These are phyloP conservation scores for human DNA, from an alignment of 2,113 vertebrate genomes.

Conservation along the genomic window GRCh38 chr21:42532501-42533000, in stretches of 20 bases:
- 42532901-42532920: not conserved
- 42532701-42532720: not conserved
- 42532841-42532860: accelerated
- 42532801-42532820: not conserved
- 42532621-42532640: not conserved
- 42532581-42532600: accelerated
- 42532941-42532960: accelerated
- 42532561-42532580: accelerated
- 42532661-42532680: accelerated
- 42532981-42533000: not conserved
- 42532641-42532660: not conserved
- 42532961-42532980: accelerated
- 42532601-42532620: not conserved
- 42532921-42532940: not conserved
- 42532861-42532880: not conserved
- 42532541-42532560: not conserved
- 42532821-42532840: accelerated
- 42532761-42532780: no score
- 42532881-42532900: not conserved
- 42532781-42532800: not conserved
- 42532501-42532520: not conserved
- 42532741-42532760: not conserved
- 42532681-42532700: not conserved
- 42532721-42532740: not conserved
- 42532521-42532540: not conserved